Conservation (phyloP, 2,113 vertebrate species). For the Copsychus sechellarum region DNA sequence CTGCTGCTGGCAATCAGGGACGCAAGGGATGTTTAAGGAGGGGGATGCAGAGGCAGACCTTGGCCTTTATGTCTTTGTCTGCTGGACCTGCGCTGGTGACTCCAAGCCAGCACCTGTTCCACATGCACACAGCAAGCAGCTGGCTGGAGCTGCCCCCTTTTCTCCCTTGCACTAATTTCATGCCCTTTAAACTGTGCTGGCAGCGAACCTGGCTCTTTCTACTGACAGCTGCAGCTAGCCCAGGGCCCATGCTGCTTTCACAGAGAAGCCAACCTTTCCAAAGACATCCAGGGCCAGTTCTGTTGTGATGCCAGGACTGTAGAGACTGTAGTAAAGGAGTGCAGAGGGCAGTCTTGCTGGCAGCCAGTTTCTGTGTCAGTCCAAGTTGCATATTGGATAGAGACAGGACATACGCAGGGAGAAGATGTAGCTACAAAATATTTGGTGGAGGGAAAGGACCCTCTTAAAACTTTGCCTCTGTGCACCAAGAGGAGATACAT, state of each 20-base stretch:
- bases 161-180: neutral
- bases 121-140: neutral
- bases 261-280: neutral
- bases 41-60: neutral
- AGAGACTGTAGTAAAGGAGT: neutral
- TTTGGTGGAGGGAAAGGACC: neutral
- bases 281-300: neutral
- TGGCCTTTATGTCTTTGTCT: neutral
- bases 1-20: neutral
- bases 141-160: neutral
- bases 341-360: neutral
- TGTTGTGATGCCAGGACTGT: neutral
- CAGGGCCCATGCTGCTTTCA: neutral
- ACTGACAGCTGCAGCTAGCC: neutral
- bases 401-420: neutral
- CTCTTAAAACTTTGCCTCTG: neutral
- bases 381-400: neutral
- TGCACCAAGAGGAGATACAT: neutral
- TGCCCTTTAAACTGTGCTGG: neutral
- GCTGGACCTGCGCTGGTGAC: neutral
- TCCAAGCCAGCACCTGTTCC: neutral
- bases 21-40: neutral
- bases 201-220: neutral
- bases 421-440: neutral
- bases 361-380: neutral